Evolutionary conservation across 2,113 vertebrate genomes (phyloP), one percentile per base, ranked within the genome.

Genomic region (Hassar affinis): DNA sequence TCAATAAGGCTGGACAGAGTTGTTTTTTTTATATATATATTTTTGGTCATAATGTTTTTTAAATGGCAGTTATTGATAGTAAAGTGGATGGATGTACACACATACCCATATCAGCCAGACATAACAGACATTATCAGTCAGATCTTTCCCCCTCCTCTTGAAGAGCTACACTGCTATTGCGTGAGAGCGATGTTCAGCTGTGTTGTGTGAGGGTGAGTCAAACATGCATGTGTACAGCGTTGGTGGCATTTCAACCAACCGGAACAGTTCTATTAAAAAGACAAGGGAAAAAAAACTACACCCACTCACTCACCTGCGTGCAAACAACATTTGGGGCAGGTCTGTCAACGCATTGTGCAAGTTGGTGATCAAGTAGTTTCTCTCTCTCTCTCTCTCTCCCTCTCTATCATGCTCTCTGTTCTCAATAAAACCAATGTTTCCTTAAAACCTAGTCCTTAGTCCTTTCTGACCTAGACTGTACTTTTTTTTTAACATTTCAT

Each of bases 301-400:
- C 90, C 88, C 88, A 89, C 89, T 84, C 86, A 84, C 87, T 87
- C 88, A 89, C 87, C 87, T 89, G 86, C 69, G 75, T 85, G 88
- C 79, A 88, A 88, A 90, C 85, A 89, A 57, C 51, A 17, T 79
- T 82, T 82, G 35, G 51, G 57, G 79, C 84, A 84, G 57, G 78
- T 84, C 84, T 88, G 74, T 82, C 84, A 88, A 84, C 68, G 33
- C 79, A 88, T 86, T 82, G 64, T 75, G 76, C 79, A 82, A 86
- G 75, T 68, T 51, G 78, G 83, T 79, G 85, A 85, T 84, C 72
- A 38, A 85, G 38, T 22, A 79, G 25, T 11, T 66, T 45, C n/a
- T 17, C 42, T 71, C 18, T 54, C 56, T 78, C 22, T n/a, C 52
- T 61, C 38, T n/a, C 22, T 25, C 22, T 12, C 49, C n/a, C 30